Evolutionary conservation across 2,888 invertebrate genomes (phyloP), one percentile per base, ranked within the genome.

Genomic region (Lithophane ornitopus): DNA sequence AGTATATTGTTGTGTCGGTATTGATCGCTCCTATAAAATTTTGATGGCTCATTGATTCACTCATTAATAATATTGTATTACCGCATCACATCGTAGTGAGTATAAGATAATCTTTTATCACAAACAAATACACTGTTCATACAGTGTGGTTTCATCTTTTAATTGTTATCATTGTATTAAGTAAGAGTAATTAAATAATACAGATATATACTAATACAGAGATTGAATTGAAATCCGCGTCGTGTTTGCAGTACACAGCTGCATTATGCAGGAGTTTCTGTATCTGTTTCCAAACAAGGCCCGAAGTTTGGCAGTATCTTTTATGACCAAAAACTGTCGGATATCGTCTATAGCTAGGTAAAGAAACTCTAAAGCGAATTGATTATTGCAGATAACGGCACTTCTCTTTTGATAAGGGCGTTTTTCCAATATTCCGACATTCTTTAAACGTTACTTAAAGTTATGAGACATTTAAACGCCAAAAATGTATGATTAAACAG

Each of bases 1-100:
- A 76, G 66, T 66, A 41, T 66, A 78, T 76, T 78, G 66, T 76
- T 61, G 28, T 54, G 52, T 34, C 4, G 34, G 34, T 59, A 76
- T 54, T 76, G 59, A 66, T 41, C 14, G 61, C 66, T 16, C 4
- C 28, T 39, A 49, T 61, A 56, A 54, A 12, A 62, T 44, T 82
- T 82, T 82, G 77, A 82, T 78, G 26, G 82, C 54, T 28, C 26
- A 67, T 84, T 61, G 84, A 84, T 61, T 66, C 34, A 69, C 4
- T 69, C 54, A 69, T 81, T 68, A 72, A 70, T 44, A 65, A n/a
- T 54, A 19, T 58, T 80, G 58, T 69, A 56, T 58, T 52, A 22
- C 49, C 26, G 52, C 56, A 54, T 72, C 49, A 79, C n/a, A 44
- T 26, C 44, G 12, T 41, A 70, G 19, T 34, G 46, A 7, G 52